phyloP scores from a whole-genome alignment of 1,140 invertebrate species.

The Sminthurides bifidus region DNA sequence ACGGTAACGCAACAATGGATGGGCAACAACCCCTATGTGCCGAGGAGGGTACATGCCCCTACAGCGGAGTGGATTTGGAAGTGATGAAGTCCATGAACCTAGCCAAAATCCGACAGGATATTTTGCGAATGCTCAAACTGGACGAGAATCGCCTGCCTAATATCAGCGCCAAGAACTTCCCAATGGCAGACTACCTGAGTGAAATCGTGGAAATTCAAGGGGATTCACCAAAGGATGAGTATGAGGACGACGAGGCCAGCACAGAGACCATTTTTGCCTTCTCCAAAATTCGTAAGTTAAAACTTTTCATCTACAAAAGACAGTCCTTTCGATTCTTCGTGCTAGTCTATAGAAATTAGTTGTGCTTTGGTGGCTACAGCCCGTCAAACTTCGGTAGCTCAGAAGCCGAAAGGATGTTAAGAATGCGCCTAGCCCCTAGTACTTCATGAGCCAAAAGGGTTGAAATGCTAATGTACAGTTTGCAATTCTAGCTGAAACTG shows the following conservation, averaged over 20 bases:
- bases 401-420: no score
- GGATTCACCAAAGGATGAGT: slow-evolving; percentile 23
- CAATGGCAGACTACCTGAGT: slow-evolving; percentile 24
- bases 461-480: no score
- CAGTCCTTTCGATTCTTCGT: no score
- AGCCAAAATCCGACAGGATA: slow-evolving; percentile 26
- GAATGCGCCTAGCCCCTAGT: no score
- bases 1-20: no score
- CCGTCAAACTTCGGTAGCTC: no score
- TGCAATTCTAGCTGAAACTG: no score
- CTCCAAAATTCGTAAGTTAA: slow-evolving; percentile 26
- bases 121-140: slow-evolving; percentile 27
- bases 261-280: slow-evolving; percentile 32
- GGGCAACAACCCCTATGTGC: no score
- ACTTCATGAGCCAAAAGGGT: no score
- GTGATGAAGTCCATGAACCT: slow-evolving; percentile 26
- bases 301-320: neutral
- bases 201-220: slow-evolving; percentile 26
- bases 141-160: slow-evolving; percentile 30
- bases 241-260: slow-evolving; percentile 30
- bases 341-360: no score
- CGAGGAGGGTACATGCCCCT: no score
- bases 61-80: slow-evolving; percentile 10
- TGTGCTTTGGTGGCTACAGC: no score
- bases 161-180: slow-evolving; percentile 13